These are phyloP conservation scores for Cyclargus thomasi DNA, from an alignment of 1,140 invertebrate genomes.

Conservation along the genomic window DNA sequence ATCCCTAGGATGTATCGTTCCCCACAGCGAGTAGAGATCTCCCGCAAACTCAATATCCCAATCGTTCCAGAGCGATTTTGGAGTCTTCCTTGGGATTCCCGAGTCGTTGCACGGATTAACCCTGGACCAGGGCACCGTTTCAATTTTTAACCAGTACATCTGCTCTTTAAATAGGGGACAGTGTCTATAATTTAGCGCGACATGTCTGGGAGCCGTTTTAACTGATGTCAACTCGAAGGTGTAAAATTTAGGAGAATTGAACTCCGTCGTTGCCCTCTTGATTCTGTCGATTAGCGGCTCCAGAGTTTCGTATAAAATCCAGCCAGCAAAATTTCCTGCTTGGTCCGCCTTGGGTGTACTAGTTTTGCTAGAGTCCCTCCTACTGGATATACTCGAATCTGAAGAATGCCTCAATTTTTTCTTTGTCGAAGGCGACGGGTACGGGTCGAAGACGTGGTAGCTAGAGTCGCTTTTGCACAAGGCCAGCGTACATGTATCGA, in stretches of 20 bases:
- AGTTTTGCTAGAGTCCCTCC: too few relatives aligned
- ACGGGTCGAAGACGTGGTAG: slow-evolving; percentile 78
- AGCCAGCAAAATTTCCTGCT: slow-evolving; percentile 38
- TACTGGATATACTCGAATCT: too few relatives aligned
- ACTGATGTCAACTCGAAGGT: slow-evolving; percentile 75
- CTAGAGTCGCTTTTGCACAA: slow-evolving; percentile 73
- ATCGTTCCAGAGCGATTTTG: slow-evolving; percentile 73
- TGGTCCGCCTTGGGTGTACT: slow-evolving; percentile 9
- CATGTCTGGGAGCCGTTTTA: slow-evolving; percentile 65
- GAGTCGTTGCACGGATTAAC: slow-evolving; percentile 68
- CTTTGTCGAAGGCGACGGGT: slow-evolving; percentile 41
- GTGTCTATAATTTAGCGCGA: slow-evolving; percentile 62
- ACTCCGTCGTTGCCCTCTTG: slow-evolving; percentile 30
- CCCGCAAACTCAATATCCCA: slow-evolving; percentile 79
- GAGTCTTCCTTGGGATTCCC: slow-evolving; percentile 64
- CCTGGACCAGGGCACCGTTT: slow-evolving; percentile 72
- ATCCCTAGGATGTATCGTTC: slow-evolving; percentile 75
- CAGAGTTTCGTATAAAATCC: slow-evolving; percentile 53
- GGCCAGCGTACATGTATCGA: slow-evolving; percentile 71
- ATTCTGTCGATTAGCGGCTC: slow-evolving; percentile 46
- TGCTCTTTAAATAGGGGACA: slow-evolving; percentile 72
- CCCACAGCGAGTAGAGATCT: slow-evolving; percentile 77
- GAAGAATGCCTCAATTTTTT: background rate
- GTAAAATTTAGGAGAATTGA: slow-evolving; percentile 63
- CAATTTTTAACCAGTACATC: slow-evolving; percentile 74